Evolutionary conservation across 2,113 vertebrate genomes (phyloP), one percentile per base, ranked within the genome.

Genomic region (Anhinga rufa): DNA sequence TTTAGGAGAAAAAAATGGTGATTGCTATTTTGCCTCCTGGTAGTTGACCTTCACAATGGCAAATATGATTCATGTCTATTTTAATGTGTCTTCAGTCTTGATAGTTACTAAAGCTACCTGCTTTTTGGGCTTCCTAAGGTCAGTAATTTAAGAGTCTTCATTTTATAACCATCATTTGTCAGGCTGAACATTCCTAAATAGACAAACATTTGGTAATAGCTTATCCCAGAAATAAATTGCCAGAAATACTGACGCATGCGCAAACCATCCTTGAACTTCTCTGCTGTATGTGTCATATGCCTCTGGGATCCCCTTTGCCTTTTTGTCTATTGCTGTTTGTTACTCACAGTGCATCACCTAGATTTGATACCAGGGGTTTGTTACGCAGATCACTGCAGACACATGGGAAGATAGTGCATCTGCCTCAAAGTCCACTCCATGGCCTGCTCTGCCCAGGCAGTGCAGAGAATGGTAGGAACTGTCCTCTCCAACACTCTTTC

Each of bases 341-440:
- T 55, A 62, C 68, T 36, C 34, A 20, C 3, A 20, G 25, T 0
- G 0, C 1, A 5, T 51, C 64, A 68, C 17, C 0, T 0, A 48
- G 15, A 60, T 36, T 20, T 48, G 61, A 55, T 22, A 64, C 10
- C 22, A 55, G 19, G 7, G 9, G 4, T 29, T n/a, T 40, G 36
- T 44, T 44, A 36, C 4, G 12, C 31, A 75, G n/a, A 42, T 36
- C 22, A 20, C 17, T 46, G 18, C 17, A 24, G 16, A 32, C 4
- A 38, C 0, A 0, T 17, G 28, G 49, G 9, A 81, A 92, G 18
- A n/a, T 3, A 52, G 18, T 36, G 16, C 28, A 34, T 51, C 42
- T 77, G 40, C 14, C 71, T 44, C 40, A 48, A 68, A 68, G 44
- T 13, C 28, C 24, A 81, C 9, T 12, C 9, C 31, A 8, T 2